Conservation (phyloP, 2,888 invertebrate genomes). For the Ochropacha duplaris region DNA sequence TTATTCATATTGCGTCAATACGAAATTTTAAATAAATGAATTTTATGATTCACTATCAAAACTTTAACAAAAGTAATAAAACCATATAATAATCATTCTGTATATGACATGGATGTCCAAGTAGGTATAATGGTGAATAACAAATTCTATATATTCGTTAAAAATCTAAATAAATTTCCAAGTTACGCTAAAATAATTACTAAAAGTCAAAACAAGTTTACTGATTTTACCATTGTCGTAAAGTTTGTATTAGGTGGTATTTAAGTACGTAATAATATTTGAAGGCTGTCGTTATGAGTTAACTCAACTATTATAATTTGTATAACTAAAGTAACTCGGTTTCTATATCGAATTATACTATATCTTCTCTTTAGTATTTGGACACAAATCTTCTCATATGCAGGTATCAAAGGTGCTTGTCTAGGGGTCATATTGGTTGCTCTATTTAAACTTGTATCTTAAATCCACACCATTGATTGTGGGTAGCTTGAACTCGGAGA, state of each 20-base stretch:
- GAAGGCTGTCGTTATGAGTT: constrained; percentile 30
- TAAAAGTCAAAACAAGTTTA: neutral
- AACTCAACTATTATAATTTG: neutral
- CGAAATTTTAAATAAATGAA: too few species aligned
- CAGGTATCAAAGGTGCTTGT: neutral
- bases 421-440: neutral
- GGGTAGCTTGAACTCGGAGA: constrained; percentile 36
- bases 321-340: neutral
- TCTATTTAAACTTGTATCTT: constrained; percentile 17
- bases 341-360: neutral
- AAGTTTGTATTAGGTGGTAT: constrained; percentile 12
- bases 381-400: neutral
- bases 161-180: neutral
- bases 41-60: too few species aligned
- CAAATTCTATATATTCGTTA: neutral
- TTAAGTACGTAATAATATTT: constrained; percentile 24
- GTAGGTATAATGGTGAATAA: too few species aligned
- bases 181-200: neutral
- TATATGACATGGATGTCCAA: neutral
- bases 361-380: neutral
- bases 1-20: too few species aligned
- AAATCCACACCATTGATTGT: constrained; percentile 54
- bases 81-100: neutral
- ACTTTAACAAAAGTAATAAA: too few species aligned
- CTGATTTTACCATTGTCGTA: neutral